phyloP scores from a whole-genome alignment of 2,888 invertebrate species.

The Lycocerus yunnanus region DNA sequence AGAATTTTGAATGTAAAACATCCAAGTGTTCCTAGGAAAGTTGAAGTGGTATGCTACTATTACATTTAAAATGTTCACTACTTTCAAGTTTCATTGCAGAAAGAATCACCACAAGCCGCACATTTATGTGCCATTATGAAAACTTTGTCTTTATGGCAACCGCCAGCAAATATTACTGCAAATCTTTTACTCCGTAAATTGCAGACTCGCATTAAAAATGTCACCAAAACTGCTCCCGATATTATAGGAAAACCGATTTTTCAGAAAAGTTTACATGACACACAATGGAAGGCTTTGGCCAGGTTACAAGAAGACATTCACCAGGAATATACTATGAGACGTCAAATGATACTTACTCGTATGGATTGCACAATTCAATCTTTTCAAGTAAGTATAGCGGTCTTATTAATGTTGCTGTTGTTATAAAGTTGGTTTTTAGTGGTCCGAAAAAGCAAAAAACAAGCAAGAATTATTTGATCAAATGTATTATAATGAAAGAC shows the following conservation, averaged over 20 bases:
- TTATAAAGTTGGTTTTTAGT: conserved; percentile 58
- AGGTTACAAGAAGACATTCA: conserved; percentile 72
- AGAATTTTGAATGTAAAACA: conserved; percentile 75
- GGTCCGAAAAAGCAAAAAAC: conserved; percentile 79
- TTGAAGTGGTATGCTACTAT: conserved; percentile 66
- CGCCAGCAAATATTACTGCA: conserved; percentile 81
- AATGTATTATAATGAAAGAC: conserved; percentile 61
- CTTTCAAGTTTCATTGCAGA: conserved; percentile 58
- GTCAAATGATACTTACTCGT: conserved; percentile 87
- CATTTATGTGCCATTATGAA: conserved; percentile 79
- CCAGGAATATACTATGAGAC: conserved; percentile 79
- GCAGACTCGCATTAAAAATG: conserved; percentile 69
- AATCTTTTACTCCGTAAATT: conserved; percentile 79
- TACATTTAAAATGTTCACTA: neutral
- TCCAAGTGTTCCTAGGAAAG: conserved; percentile 67
- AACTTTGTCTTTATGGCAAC: conserved; percentile 81
- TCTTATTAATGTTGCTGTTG: neutral
- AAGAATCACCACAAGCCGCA: conserved; percentile 82
- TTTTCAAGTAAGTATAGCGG: conserved; percentile 70
- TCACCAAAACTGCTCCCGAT: conserved; percentile 64
- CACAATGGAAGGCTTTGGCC: conserved; percentile 82
- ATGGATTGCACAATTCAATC: conserved; percentile 96
- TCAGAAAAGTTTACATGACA: conserved; percentile 69
- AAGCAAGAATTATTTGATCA: conserved; percentile 73
- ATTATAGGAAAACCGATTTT: conserved; percentile 79